phyloP scores from a whole-genome alignment of 2,113 vertebrate genomes.

The Crocuta crocuta region DNA sequence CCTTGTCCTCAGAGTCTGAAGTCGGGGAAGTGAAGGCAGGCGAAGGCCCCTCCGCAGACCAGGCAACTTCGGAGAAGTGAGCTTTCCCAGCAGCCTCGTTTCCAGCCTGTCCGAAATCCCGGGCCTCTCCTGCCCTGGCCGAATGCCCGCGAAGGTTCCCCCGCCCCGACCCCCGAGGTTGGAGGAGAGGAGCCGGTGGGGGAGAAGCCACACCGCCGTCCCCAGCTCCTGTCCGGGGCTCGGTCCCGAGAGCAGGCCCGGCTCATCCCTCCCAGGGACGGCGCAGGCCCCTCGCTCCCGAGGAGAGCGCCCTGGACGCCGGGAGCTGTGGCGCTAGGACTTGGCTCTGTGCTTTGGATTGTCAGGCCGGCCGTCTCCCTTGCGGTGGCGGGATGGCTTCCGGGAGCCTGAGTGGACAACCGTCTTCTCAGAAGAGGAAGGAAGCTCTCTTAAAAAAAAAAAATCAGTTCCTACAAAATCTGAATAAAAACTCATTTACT shows the following conservation, averaged over 20 bases:
- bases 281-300: no score
- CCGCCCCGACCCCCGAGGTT: no score
- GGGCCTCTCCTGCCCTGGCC: no score
- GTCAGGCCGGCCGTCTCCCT: background rate
- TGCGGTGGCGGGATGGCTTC: background rate
- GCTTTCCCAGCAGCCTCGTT: background rate
- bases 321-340: no score
- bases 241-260: background rate
- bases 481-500: background rate
- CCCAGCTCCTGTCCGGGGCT: background rate
- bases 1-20: background rate
- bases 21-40: background rate
- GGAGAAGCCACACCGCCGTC: background rate
- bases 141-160: no score
- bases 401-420: background rate
- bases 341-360: background rate
- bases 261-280: background rate
- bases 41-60: no score
- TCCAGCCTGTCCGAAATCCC: background rate
- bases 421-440: background rate
- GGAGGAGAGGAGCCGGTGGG: accelerated
- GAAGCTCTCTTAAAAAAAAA: background rate
- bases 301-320: no score
- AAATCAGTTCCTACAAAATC: background rate
- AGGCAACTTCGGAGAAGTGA: no score